These are phyloP conservation scores for Lacanobia wlatinum DNA, from an alignment of 2,888 invertebrate species.

Conservation along the genomic window DNA sequence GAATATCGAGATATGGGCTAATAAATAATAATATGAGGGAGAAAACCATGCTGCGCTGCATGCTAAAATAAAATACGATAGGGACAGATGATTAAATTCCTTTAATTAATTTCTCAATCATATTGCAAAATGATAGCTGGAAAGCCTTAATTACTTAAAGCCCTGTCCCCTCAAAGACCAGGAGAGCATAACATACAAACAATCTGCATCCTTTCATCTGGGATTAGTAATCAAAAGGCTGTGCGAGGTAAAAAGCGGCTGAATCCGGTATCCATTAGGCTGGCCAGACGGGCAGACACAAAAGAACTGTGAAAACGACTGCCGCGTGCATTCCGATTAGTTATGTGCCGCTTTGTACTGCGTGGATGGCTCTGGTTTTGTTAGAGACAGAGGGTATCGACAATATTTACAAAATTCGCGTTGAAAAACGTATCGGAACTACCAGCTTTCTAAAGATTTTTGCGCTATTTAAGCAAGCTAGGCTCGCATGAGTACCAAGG, in stretches of 20 bases:
- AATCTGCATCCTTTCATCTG: conserved; percentile 60
- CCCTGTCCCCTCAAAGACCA: conserved; percentile 30
- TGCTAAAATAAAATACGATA: background rate
- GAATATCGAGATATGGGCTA: background rate
- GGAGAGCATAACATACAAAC: conserved; percentile 47
- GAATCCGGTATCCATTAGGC: conserved; percentile 70
- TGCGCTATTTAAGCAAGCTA: background rate
- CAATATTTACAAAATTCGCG: conserved; percentile 7
- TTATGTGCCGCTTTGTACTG: conserved; percentile 57
- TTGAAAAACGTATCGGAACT: background rate
- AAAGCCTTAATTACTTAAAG: conserved; percentile 46
- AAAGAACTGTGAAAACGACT: conserved; percentile 74
- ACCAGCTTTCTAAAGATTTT: background rate
- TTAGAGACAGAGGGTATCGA: background rate
- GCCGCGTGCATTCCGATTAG: conserved; percentile 66
- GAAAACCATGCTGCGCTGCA: background rate
- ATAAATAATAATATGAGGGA: background rate
- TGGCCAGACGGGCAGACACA: conserved; percentile 76
- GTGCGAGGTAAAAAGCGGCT: conserved; percentile 61
- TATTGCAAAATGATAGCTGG: conserved; percentile 19
- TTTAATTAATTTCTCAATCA: background rate
- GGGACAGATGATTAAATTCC: background rate
- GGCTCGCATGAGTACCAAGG: too few species aligned
- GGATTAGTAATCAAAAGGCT: conserved; percentile 68
- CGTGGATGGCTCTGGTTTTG: conserved; percentile 8